These are phyloP conservation scores for Falco berigora DNA, from an alignment of 2,797 vertebrate species.

Conservation along the genomic window DNA sequence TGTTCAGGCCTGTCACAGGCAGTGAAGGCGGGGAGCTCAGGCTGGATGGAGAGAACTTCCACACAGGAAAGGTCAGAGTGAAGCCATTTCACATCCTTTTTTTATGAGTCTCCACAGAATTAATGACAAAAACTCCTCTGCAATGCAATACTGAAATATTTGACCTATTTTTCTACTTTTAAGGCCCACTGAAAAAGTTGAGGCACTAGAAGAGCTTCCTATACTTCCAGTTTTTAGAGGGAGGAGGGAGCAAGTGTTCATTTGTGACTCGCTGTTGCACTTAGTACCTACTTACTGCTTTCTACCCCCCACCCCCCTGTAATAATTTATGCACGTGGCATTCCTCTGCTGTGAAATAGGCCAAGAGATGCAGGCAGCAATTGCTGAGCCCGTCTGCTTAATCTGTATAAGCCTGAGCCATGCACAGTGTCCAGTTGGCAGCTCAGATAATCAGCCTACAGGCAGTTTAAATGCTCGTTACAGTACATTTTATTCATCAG, in stretches of 20 bases:
- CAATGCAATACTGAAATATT: neutral
- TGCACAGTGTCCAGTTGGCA: slow-evolving; percentile 77
- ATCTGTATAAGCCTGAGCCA: slow-evolving; percentile 75
- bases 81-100: neutral
- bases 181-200: neutral
- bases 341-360: slow-evolving; percentile 73
- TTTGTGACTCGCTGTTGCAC: neutral
- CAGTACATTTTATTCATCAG: neutral
- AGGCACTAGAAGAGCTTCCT: neutral
- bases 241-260: neutral
- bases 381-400: slow-evolving; percentile 71
- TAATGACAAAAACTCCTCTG: neutral
- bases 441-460: slow-evolving; percentile 61
- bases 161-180: neutral
- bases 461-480: slow-evolving; percentile 15
- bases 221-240: neutral
- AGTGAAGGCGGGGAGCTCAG: rapidly evolving
- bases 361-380: slow-evolving; percentile 74
- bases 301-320: neutral
- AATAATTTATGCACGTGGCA: neutral
- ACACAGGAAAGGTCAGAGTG: neutral
- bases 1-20: rapidly evolving
- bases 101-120: neutral
- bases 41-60: neutral
- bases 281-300: neutral